Percentiles rank a stretch among this genome's conserved stretches.
Conservation (phyloP, 2,113 vertebrate genomes). For the Rhagologus leucostigma region DNA sequence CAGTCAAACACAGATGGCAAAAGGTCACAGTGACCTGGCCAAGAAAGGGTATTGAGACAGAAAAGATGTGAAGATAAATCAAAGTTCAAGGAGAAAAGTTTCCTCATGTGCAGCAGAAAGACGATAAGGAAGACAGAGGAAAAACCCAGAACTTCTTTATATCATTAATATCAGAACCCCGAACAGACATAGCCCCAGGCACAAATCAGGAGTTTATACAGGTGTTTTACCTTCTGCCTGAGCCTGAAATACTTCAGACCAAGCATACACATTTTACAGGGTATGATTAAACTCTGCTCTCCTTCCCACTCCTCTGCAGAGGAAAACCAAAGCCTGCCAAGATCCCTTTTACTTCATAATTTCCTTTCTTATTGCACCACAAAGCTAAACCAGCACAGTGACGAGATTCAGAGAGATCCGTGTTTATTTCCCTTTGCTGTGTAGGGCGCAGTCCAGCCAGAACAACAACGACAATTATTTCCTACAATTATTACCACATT, state of each 20-base stretch:
- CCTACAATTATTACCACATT: constrained; percentile 56
- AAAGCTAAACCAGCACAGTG: background rate
- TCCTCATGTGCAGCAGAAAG: background rate
- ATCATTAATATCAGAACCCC: background rate
- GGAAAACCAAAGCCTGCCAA: background rate
- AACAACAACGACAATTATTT: constrained; percentile 19
- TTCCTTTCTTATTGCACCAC: background rate
- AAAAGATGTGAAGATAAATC: background rate
- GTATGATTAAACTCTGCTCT: background rate
- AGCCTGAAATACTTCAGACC: background rate
- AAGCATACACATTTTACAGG: background rate
- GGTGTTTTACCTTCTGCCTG: background rate
- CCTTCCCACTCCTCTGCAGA: background rate
- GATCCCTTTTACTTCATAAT: background rate
- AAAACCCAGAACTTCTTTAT: background rate
- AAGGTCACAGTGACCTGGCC: background rate
- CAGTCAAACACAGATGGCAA: background rate
- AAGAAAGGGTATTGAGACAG: background rate
- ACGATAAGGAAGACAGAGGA: background rate
- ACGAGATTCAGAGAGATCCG: background rate
- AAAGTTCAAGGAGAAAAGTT: background rate
- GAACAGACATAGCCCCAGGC: background rate
- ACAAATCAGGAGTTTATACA: background rate
- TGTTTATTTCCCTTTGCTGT: background rate
- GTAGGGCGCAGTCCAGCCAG: background rate